Evolutionary conservation across 2,797 vertebrate genomes (phyloP), one percentile per base, ranked within the genome.

Genomic region (Trachurus trachurus): DNA sequence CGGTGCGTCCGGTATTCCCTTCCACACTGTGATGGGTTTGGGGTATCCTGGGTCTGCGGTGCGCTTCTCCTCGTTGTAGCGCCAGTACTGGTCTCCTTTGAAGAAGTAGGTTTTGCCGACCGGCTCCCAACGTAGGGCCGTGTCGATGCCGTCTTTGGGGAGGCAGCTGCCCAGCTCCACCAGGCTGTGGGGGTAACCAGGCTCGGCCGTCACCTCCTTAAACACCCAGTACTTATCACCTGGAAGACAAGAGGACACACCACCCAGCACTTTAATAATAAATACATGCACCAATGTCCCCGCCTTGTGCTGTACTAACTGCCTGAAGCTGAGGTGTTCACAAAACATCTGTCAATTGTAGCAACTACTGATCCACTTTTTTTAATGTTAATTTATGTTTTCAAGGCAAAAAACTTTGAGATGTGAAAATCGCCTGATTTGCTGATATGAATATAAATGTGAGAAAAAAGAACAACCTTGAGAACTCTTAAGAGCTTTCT

Each of bases 31-130:
- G 93, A 99, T 97, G 86, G 97, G 95, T 91, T 99, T 99, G 62
- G 98, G 98, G 91, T 99, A 99, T 7, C 97, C 98, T 0, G 97
- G 96, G 87, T 99, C 98, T 0, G 96, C 96, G 0, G 96, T 94
- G 61, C 91, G 92, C 85, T 97, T 97, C 87, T 99, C 98, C 91
- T 99, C 98, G 0, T 98, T 99, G 93, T 97, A 99, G 71, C 98
- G 96, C 98, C 98, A 99, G 91, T 99, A 99, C 91, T 96, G 96
- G 91, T 99, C 97, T 0, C 98, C 98, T 88, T 98, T 98, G 94
- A 99, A 99, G 94, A 99, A 99, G 93, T 99, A 99, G 0, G 98
- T 99, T 86, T 99, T 99, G 34, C 97, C 97, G 0, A 98, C 96
- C 0, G 97, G 96, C 85, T 99, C 98, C 98, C 98, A 99, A 42